A percentile compares a stretch with the other conserved stretches of the same genome.
Evolutionary conservation across 2,888 invertebrate genomes (phyloP).

Genomic region (Cerceris ruficornis): DNA sequence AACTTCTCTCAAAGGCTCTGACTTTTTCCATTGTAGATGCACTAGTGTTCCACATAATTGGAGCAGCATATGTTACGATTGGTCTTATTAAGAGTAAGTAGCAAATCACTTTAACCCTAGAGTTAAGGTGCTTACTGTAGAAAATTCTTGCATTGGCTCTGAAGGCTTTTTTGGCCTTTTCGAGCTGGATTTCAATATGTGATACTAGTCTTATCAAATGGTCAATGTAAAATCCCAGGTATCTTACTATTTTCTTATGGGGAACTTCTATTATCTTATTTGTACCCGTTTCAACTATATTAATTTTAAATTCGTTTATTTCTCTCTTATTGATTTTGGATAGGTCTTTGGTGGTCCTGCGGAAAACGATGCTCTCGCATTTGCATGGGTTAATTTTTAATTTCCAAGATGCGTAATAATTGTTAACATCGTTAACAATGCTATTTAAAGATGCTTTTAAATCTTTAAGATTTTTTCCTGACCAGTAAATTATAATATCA

Average conservation of each 20-base stretch:
- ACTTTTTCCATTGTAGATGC: neutral
- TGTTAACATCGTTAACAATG: conserved; percentile 31
- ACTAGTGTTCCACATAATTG: conserved; percentile 10
- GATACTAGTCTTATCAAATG: neutral
- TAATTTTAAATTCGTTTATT: neutral
- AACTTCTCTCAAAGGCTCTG: neutral
- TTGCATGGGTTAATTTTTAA: conserved; percentile 36
- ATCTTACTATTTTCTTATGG: conserved; percentile 3
- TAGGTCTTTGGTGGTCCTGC: conserved; percentile 5
- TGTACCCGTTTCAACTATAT: neutral
- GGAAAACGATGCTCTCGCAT: conserved; percentile 44
- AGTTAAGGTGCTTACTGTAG: neutral
- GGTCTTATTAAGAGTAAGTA: neutral
- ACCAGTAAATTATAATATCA: conserved; percentile 1
- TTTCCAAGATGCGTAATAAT: conserved; percentile 39
- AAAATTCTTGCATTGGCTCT: neutral
- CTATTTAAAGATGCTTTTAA: neutral
- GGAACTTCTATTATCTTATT: neutral
- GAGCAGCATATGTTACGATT: conserved; percentile 2
- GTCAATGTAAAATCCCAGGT: conserved; percentile 13
- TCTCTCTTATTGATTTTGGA: neutral
- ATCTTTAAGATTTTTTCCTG: neutral
- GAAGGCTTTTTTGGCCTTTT: conserved; percentile 10
- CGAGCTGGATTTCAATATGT: conserved; percentile 5
- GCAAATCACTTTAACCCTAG: neutral